A percentile compares a stretch with the other conserved stretches of the same genome.
phyloP scores from a whole-genome alignment of 2,888 invertebrate species.

The Lasioglossum calceatum region DNA sequence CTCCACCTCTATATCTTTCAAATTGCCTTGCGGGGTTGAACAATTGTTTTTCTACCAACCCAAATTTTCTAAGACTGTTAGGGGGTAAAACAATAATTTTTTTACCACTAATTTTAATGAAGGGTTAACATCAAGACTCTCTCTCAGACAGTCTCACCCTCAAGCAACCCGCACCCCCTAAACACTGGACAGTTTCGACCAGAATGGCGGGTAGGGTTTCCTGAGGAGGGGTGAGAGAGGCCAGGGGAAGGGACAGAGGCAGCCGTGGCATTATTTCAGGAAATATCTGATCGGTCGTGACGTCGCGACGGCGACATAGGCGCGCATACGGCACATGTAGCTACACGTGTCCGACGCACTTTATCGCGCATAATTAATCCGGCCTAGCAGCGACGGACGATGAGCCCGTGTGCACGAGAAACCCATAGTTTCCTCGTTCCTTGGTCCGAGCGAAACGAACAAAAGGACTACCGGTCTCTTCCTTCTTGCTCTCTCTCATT shows the following conservation, averaged over 20 bases:
- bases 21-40: background rate
- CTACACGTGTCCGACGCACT: slow-evolving; percentile 80
- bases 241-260: slow-evolving; percentile 32
- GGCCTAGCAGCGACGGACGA: slow-evolving; percentile 66
- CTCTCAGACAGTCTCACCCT: background rate
- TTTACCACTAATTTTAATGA: background rate
- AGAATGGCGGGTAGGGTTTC: slow-evolving; percentile 2
- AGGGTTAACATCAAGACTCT: background rate
- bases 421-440: slow-evolving; percentile 63
- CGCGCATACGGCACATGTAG: slow-evolving; percentile 69
- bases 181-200: slow-evolving; percentile 24
- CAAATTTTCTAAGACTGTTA: background rate
- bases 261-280: slow-evolving; percentile 71
- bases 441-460: slow-evolving; percentile 39
- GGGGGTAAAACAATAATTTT: background rate
- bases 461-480: slow-evolving; percentile 14
- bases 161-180: slow-evolving; percentile 13
- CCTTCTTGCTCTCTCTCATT: background rate
- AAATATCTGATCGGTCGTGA: slow-evolving; percentile 74
- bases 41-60: background rate
- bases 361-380: slow-evolving; percentile 77
- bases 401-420: slow-evolving; percentile 64
- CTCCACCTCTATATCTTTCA: background rate
- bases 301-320: slow-evolving; percentile 69
- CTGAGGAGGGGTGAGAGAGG: background rate